Evolutionary conservation across 2,797 vertebrate species (phyloP), one percentile per base, ranked within the genome.

Genomic region (Alosa sapidissima): DNA sequence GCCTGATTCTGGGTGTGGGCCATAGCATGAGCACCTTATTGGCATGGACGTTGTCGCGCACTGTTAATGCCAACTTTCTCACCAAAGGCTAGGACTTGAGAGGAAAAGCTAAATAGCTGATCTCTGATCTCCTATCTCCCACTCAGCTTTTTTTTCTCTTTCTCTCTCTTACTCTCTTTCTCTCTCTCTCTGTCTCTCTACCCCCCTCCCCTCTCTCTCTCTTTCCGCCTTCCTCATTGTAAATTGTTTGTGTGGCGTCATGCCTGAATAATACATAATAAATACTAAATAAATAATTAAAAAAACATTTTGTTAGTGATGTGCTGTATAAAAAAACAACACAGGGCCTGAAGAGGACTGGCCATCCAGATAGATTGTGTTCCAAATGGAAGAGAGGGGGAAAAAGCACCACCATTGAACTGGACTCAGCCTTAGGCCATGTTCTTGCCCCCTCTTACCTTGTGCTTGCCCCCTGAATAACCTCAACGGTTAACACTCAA

Each of bases 401-500:
- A 6, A 78, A 41, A 41, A 21, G 1, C 16, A 47, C 7, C 14
- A 47, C 60, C 10, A 9, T 9, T 4, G 41, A 19, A 36, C 72
- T 47, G 16, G 16, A 88, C 84, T 60, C 36, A 33, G 62, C 82
- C 82, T 81, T 8, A 9, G 81, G 72, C 33, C 21, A 82, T 85
- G 88, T 83, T 81, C 85, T 81, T 90, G 91, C 91, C 89, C 49
- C 83, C 81, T 47, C 41, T 45, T 47, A 78, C 72, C 36, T 47
- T 78, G 36, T 16, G 14, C 41, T 54, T 85, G 82, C 89, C 91
- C 85, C 75, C 85, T 9, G 13, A 78, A 87, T 89, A 88, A 81
- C 81, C 86, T 88, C 85, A 68, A 88, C 90, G 90, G 91, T 93
- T 89, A 90, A 92, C 88, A 86, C 87, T 86, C 87, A 89, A 90